A percentile compares a stretch with the other conserved stretches of the same genome.
These are phyloP conservation scores for Silurus aristotelis DNA, from an alignment of 2,797 vertebrate genomes.

Conservation along the genomic window DNA sequence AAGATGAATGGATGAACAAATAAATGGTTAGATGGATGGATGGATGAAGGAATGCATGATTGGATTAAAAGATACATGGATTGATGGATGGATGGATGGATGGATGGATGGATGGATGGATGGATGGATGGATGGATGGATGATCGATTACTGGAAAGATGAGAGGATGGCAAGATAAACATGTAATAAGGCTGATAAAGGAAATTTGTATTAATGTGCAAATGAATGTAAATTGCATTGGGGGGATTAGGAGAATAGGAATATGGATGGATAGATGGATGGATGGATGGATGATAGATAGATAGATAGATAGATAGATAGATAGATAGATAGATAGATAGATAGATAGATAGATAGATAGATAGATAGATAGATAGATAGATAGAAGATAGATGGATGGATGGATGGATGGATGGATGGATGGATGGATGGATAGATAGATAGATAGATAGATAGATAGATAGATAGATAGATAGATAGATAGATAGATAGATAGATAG, in stretches of 20 bases:
- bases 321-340: too few species aligned
- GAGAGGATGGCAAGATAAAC: background rate
- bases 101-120: background rate
- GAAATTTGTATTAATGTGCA: background rate
- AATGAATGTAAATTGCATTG: background rate
- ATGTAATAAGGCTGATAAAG: background rate
- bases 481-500: too few species aligned
- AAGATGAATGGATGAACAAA: too few species aligned
- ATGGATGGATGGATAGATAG: too few species aligned
- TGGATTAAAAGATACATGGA: background rate
- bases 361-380: too few species aligned
- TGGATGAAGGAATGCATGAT: background rate
- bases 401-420: too few species aligned
- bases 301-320: background rate
- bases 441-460: too few species aligned
- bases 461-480: too few species aligned
- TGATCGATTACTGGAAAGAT: background rate
- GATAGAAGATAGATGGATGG: too few species aligned
- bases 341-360: too few species aligned
- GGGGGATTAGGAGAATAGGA: background rate
- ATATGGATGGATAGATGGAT: background rate
- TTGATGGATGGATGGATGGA: background rate
- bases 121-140: background rate
- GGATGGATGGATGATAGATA: too few species aligned
- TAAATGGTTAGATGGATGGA: background rate